Percentiles rank a stretch among this genome's conserved stretches.
These are phyloP conservation scores for Tetraneura akinire DNA, from an alignment of 1,140 invertebrate species.

Conservation along the genomic window DNA sequence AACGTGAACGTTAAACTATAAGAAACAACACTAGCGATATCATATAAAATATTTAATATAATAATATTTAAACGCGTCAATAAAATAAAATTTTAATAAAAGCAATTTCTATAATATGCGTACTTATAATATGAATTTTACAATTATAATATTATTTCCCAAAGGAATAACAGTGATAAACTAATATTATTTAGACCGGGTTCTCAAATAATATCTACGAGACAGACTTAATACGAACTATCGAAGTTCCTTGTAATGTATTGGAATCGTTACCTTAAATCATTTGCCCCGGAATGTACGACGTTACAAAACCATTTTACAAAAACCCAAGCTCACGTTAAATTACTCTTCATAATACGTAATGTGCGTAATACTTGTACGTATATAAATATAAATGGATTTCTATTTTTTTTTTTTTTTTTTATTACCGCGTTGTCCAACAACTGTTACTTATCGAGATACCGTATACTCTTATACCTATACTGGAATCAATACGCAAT, in stretches of 20 bases:
- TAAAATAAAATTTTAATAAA: too few species aligned
- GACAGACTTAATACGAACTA: neutral
- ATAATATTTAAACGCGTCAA: too few species aligned
- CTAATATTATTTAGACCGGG: neutral
- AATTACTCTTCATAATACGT: slow-evolving; percentile 10
- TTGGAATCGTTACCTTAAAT: neutral
- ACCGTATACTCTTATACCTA: too few species aligned
- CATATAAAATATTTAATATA: too few species aligned
- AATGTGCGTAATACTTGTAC: neutral
- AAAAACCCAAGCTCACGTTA: neutral
- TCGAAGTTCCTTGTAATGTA: neutral
- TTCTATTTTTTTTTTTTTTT: neutral
- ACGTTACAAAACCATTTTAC: neutral
- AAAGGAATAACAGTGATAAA: too few species aligned
- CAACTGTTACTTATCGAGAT: neutral
- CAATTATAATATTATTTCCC: too few species aligned
- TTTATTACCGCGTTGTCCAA: neutral
- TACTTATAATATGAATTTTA: too few species aligned
- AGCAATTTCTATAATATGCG: too few species aligned
- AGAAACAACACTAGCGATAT: too few species aligned
- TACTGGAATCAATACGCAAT: too few species aligned
- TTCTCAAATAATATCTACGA: neutral
- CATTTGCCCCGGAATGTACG: neutral
- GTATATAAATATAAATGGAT: too few species aligned
- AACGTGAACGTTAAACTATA: neutral